Percentiles rank a stretch among this genome's conserved stretches.
phyloP scores from a whole-genome alignment of 23 tunicate species.

The Ciona savignyi region DNA sequence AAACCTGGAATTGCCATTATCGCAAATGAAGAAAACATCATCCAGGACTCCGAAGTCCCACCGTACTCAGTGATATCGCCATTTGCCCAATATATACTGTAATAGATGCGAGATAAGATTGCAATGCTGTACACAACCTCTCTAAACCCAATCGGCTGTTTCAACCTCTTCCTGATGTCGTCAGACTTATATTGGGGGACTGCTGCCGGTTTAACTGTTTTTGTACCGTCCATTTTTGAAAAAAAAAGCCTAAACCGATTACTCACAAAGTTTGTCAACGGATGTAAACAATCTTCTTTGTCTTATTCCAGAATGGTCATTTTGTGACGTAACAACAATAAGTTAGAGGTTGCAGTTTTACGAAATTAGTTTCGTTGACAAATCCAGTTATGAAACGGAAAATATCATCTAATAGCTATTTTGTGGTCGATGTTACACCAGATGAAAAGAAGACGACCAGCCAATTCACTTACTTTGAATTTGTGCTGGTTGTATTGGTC shows the following conservation, averaged over 20 bases:
- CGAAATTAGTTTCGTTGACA: too few species aligned
- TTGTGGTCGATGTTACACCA: constrained; percentile 8
- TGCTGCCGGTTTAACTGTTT: too few species aligned
- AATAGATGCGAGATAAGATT: background rate
- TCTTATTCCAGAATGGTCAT: too few species aligned
- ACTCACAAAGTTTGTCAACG: too few species aligned
- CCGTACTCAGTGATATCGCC: background rate
- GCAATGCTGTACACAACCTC: background rate
- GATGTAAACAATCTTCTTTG: too few species aligned
- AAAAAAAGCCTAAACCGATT: too few species aligned
- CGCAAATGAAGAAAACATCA: background rate
- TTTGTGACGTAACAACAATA: too few species aligned
- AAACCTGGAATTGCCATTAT: constrained; percentile 24
- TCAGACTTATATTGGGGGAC: too few species aligned
- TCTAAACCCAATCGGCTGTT: background rate
- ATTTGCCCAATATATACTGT: constrained; percentile 6
- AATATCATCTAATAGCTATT: background rate
- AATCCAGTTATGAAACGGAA: background rate
- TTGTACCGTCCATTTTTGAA: too few species aligned
- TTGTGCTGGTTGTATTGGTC: constrained; percentile 3
- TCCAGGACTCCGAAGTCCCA: background rate
- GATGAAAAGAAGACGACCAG: background rate
- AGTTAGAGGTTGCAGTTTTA: too few species aligned
- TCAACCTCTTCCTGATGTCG: background rate
- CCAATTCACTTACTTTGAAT: constrained; percentile 10